Evolutionary conservation across 2,113 vertebrate species (phyloP), one percentile per base, ranked within the genome.

Genomic region (Neopipo cinnamomea): DNA sequence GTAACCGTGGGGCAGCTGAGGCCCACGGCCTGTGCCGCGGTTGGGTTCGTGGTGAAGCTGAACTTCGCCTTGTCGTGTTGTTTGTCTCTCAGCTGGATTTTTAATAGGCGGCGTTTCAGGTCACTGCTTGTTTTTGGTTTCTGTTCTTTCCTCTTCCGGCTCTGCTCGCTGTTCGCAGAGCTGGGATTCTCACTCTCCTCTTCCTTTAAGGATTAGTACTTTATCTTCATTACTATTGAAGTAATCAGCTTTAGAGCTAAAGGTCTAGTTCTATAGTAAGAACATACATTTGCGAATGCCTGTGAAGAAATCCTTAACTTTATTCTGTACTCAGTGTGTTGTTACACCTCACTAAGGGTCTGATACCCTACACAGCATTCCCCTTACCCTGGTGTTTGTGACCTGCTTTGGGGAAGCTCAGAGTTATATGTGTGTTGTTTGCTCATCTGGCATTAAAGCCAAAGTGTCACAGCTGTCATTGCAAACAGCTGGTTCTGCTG

Each of bases 351-450:
- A 0, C 24, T 3, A 1, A 21, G n/a, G 58, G 7, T 35, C 21
- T n/a, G 19, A 25, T 25, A 0, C 12, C 1, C 0, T 8, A 11
- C 44, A 2, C 35, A 6, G 22, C 20, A 1, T 76, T 75, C 8
- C 30, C 11, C 14, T 66, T 14, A 3, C 28, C 0, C 5, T 14
- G 5, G 11, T 37, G 2, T 63, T 37, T 65, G 35, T 56, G 39
- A 68, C 33, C 39, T 30, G 1, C 33, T 84, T 14, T 12, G 33
- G 50, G 65, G 73, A 12, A 47, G 72, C 27, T 83, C 39, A 5
- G 59, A 8, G 47, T 17, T 55, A 11, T 37, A 12, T 44, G n/a
- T 4, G 0, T 39, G 0, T 19, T 52, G 47, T 82, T 93, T 89
- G 42, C 24, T 74, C 53, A 5, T 39, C 42, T 65, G 73, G 52